A percentile compares a stretch with the other conserved stretches of the same genome.
Conservation (phyloP, 2,888 invertebrate species). For the Tyria jacobaeae region DNA sequence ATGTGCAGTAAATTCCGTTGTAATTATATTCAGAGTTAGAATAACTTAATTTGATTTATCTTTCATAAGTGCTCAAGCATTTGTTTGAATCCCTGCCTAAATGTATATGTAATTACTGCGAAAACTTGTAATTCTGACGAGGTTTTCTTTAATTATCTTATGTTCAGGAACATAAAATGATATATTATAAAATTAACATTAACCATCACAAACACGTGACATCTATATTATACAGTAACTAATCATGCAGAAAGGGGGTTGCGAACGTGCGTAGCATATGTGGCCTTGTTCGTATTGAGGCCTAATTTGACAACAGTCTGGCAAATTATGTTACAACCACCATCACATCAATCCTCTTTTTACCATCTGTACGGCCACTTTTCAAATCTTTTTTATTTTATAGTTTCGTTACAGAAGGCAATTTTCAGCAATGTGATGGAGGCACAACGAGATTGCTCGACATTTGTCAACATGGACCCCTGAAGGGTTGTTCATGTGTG, state of each 20-base stretch:
- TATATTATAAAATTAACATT: slow-evolving; percentile 58
- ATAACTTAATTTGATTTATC: neutral
- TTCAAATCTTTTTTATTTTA: slow-evolving; percentile 17
- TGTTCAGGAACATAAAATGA: slow-evolving; percentile 35
- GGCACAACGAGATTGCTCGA: slow-evolving; percentile 53
- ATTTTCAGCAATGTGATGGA: slow-evolving; percentile 25
- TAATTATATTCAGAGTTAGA: neutral
- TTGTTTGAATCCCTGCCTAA: slow-evolving; percentile 3
- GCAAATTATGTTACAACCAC: slow-evolving; percentile 51
- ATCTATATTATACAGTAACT: slow-evolving; percentile 75
- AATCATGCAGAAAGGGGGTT: slow-evolving; percentile 85
- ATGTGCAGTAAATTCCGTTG: too few relatives aligned
- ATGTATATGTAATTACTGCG: slow-evolving; percentile 13
- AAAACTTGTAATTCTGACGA: slow-evolving; percentile 9
- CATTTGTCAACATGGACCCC: slow-evolving; percentile 57
- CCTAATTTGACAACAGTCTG: slow-evolving; percentile 68
- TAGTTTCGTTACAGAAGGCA: slow-evolving; percentile 21
- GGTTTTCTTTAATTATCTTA: slow-evolving; percentile 24
- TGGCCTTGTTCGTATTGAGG: slow-evolving; percentile 67
- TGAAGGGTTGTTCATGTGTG: slow-evolving; percentile 59
- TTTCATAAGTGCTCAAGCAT: slow-evolving; percentile 1
- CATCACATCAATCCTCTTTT: slow-evolving; percentile 38
- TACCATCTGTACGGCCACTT: slow-evolving; percentile 30
- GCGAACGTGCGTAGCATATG: slow-evolving; percentile 83
- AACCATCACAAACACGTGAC: slow-evolving; percentile 78